Conservation (phyloP, 2,888 invertebrate genomes). For the Phyto melanocephala region DNA sequence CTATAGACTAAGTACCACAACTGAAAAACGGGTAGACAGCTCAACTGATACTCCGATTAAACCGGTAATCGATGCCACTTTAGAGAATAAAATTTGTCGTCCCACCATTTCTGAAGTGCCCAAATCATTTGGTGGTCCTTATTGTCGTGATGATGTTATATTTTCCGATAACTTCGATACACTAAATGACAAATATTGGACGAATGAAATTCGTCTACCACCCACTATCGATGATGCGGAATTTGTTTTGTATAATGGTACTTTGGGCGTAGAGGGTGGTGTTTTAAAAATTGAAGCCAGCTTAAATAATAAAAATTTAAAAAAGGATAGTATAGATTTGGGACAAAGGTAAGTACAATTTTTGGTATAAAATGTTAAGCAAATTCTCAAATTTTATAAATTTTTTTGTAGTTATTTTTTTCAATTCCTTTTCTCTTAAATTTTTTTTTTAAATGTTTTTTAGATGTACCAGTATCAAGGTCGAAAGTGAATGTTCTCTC, state of each 20-base stretch:
- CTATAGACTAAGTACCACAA: conserved; percentile 10
- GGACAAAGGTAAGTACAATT: conserved; percentile 71
- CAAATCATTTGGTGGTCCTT: conserved; percentile 58
- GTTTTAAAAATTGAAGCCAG: conserved; percentile 77
- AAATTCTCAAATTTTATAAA: no score
- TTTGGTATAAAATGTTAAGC: no score
- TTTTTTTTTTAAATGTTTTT: not conserved
- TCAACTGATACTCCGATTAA: not conserved
- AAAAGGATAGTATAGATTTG: conserved; percentile 75
- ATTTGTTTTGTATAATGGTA: conserved; percentile 79
- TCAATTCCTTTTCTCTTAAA: no score
- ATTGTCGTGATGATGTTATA: conserved; percentile 80
- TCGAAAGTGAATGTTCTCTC: conserved; percentile 70
- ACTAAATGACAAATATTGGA: conserved; percentile 80
- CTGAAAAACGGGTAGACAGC: not conserved
- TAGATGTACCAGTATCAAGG: conserved; percentile 80
- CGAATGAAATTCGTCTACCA: conserved; percentile 82
- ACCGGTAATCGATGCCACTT: not conserved
- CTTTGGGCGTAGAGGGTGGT: conserved; percentile 73
- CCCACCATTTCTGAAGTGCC: conserved; percentile 50
- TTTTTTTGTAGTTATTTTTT: no score
- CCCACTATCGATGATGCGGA: conserved; percentile 79
- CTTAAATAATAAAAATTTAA: conserved; percentile 70
- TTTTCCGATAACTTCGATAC: conserved; percentile 83
- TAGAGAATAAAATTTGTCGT: conserved; percentile 37